Evolutionary conservation across 2,113 vertebrate genomes (phyloP), one percentile per base, ranked within the genome.

Genomic region (Malurus elegans): DNA sequence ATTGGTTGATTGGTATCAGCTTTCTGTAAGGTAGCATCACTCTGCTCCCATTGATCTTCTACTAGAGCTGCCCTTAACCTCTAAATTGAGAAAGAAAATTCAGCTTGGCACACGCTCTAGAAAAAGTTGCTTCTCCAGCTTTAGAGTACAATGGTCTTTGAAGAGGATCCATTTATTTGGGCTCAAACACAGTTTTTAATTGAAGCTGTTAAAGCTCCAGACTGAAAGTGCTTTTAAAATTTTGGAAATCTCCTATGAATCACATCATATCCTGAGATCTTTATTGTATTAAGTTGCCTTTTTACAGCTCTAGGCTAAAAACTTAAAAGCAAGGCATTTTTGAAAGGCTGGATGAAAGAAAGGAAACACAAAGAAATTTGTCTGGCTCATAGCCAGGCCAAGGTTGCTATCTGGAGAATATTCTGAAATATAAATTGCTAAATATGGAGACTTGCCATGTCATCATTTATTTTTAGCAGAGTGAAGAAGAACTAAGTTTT

Each of bases 241-340:
- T 67, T 67, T 53, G 40, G 50, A 81, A 4, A 28, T 51, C 70
- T 85, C 70, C 65, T 75, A 28, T 44, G 57, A 93, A 85, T 81
- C 78, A 60, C 73, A 81, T n/a, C 29, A 71, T 65, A 67, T 67
- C 66, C 48, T 71, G 90, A 69, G 66, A 71, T 87, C 62, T 75
- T 57, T 82, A 12, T 94, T 90, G 44, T 57, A 54, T 79, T 79
- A 91, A 80, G 88, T 72, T 93, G 74, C 70, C 36, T 60, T 95
- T 93, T 96, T 85, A 87, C 61, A 88, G 87, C 90, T 94, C 70
- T 67, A 81, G 84, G 88, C 66, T 82, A 75, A 93, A 93, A 79
- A 76, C 61, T 91, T 82, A n/a, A 87, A 93, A 87, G 53, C 66
- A 87, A 85, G 87, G 48, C 28, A 79, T 48, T 96, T 96, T 86